Base-by-base conservation (phyloP, 2,888 invertebrate species). In the Steromphala cineraria region DNA sequence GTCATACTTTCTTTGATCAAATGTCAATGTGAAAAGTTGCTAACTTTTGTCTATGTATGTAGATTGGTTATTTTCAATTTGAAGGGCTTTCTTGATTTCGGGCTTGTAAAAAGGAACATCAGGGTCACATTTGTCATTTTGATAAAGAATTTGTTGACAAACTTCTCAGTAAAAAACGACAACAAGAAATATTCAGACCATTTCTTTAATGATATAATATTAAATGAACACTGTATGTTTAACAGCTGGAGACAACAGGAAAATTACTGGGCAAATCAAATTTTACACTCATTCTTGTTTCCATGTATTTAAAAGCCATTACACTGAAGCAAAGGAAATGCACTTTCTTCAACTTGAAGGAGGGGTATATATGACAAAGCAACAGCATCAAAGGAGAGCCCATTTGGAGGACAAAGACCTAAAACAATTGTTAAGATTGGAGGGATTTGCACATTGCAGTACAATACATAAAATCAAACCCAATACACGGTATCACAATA, bases 401-500 rank as follows among this genome's bases (percentile, higher is more conserved):
- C 56, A 56, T 56, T 24, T 17, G 10, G 46, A 46, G 46, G 17
- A 62, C 62, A 28, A 62, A 15, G 62, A 62, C 62, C 62, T 28
- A 62, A 62, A 62, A 28, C 2, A 62, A 62, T 28, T 56, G 55
- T 4, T 56, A 62, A 62, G 19, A 17, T 46, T 62, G 62, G 24
- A 24, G 62, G 62, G 62, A 62, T 28, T 24, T 62, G 62, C 62
- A 62, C 62, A 28, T 28, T n/a, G 13, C 5, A 62, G 28, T 62
- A 62, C 62, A 28, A 62, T 62, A 62, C 62, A 62, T 62, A 21
- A 62, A 62, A 62, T 62, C 24, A 62, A 62, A 62, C 46, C 21
- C 62, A 62, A 62, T 62, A 62, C 28, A 62, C 62, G n/a, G 28
- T 62, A 62, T 62, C 62, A 62, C 62, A 62, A 62, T 28, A 62